These are phyloP conservation scores for Psittacula echo DNA, from an alignment of 2,797 vertebrate species.

Conservation along the genomic window DNA sequence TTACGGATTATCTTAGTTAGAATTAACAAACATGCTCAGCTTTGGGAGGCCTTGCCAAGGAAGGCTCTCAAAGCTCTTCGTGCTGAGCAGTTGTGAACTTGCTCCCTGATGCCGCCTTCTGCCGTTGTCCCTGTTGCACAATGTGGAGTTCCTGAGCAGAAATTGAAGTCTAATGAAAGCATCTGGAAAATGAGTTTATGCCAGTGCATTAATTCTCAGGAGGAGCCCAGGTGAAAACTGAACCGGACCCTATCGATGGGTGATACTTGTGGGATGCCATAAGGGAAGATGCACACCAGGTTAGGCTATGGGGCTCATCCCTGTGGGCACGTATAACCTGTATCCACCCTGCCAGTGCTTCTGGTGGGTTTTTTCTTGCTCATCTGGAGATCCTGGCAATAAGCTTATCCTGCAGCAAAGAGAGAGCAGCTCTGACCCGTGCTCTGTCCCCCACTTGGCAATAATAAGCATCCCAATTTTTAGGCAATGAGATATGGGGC, in stretches of 20 bases:
- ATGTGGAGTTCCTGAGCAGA: not conserved
- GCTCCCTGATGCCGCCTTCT: not conserved
- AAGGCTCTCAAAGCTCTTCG: not conserved
- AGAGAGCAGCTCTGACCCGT: not conserved
- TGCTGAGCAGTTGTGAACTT: not conserved
- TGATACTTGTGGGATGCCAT: fast-evolving
- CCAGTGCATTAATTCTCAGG: not conserved
- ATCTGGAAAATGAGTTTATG: not conserved
- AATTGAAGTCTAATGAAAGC: not conserved
- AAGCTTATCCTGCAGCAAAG: not conserved
- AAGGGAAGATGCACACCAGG: not conserved
- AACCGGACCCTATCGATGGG: not conserved
- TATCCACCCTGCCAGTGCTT: not conserved
- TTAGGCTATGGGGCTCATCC: not conserved
- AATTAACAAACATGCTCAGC: not conserved
- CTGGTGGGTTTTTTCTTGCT: not conserved
- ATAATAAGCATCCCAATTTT: not conserved
- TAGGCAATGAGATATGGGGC: not conserved
- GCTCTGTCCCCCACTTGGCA: fast-evolving
- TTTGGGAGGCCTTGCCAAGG: not conserved
- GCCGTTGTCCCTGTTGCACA: not conserved
- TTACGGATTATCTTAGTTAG: not conserved
- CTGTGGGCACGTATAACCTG: fast-evolving
- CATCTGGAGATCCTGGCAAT: not conserved
- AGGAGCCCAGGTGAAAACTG: not conserved